A percentile compares a stretch with the other conserved stretches of the same genome.
phyloP scores from a whole-genome alignment of 1,140 invertebrate genomes.

The Drosophila serrata region DNA sequence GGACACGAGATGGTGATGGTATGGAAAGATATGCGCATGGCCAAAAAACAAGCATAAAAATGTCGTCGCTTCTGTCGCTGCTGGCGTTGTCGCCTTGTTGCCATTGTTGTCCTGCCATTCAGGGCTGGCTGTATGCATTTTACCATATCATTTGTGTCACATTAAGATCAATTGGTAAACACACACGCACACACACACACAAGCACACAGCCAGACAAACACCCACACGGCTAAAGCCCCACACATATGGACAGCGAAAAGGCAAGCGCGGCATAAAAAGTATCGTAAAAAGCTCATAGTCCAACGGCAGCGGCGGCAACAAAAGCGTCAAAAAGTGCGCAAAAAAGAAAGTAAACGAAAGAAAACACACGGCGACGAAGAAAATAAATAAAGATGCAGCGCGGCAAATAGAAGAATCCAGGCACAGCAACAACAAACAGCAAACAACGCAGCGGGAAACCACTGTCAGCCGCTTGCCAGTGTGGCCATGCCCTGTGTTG shows the following conservation, averaged over 20 bases:
- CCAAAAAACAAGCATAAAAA: constrained; percentile 76
- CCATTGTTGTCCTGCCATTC: constrained; percentile 60
- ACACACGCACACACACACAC: constrained; percentile 42
- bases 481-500: constrained; percentile 63
- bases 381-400: constrained; percentile 63
- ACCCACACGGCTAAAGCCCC: constrained; percentile 2
- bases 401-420: constrained; percentile 64
- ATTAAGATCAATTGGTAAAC: constrained; percentile 85
- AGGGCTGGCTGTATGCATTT: constrained; percentile 70
- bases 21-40: constrained; percentile 60
- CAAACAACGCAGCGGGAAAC: constrained; percentile 61
- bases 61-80: constrained; percentile 57
- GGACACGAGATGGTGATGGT: not conserved
- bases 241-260: constrained; percentile 56
- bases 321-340: constrained; percentile 79
- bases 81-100: constrained; percentile 56
- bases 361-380: constrained; percentile 25
- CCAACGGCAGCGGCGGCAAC: constrained; percentile 28
- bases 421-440: constrained; percentile 44
- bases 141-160: constrained; percentile 85
- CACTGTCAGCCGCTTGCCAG: constrained; percentile 67
- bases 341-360: constrained; percentile 45
- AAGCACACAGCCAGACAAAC: constrained; percentile 11
- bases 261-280: constrained; percentile 76
- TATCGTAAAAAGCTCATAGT: constrained; percentile 69